Base-by-base conservation (phyloP, 2,113 vertebrate genomes). In the Chlorodrepanis virens region DNA sequence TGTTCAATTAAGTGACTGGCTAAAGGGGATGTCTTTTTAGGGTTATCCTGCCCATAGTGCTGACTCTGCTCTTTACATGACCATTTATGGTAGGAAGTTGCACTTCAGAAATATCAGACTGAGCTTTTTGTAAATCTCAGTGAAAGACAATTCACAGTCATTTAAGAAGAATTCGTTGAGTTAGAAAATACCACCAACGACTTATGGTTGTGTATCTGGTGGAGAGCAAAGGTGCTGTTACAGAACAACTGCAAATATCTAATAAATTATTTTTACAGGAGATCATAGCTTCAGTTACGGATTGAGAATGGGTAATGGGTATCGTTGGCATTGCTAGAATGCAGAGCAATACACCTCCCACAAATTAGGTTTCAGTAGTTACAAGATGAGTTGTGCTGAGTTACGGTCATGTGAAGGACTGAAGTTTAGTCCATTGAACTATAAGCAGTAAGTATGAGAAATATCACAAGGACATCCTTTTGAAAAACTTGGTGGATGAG, bases 131-230 rank as follows among this genome's bases (percentile, higher is more conserved):
- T 96, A 67, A 94, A 96, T 97, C 94, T 96, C 79, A 31, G 79
- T 95, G 96, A 93, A 95, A 96, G 88, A 92, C 63, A 83, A 71
- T 53, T 95, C 87, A 94, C 83, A 97, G 96, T 97, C 97, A 97
- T 97, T 96, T 97, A 72, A 93, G 95, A 92, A 96, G 90, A 94
- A 96, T 76, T 91, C 96, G 95, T 96, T 97, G 87, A 95, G 87
- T 95, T 93, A 97, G 90, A 84, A 82, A 86, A 94, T 64, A 90
- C 95, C 91, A 97, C 94, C 83, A 95, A 96, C 71, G 80, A 93
- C 82, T 91, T 80, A 70, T 1, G 4, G 83, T 88, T 96, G 65
- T 93, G 27, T 78, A 5, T 76, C 40, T 88, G 87, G 78, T 84
- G 72, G 70, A 88, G 71, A 71, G 56, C 64, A 76, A 83, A 90